Conservation (phyloP, 2,888 invertebrate species). For the Cantharis nigra region DNA sequence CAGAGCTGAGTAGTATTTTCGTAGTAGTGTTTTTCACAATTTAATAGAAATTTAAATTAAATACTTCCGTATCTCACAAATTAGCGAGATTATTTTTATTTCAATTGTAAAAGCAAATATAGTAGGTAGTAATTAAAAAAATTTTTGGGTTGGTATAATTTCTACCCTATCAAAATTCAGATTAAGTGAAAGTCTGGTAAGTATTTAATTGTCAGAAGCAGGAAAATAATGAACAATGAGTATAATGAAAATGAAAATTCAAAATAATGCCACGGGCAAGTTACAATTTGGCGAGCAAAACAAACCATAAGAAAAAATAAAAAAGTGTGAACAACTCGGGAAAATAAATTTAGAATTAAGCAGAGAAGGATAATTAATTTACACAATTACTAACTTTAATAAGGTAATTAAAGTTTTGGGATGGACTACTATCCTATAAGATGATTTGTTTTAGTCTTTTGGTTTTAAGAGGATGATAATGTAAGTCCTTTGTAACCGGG, state of each 20-base stretch:
- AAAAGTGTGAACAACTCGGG: background rate
- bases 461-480: background rate
- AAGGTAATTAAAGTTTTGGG: background rate
- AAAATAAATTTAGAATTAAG: background rate
- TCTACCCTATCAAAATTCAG: background rate
- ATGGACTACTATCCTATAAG: background rate
- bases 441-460: background rate
- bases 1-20: too few species aligned
- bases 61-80: too few species aligned
- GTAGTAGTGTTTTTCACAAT: too few species aligned
- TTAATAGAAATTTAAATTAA: too few species aligned
- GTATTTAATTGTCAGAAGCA: background rate
- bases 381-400: background rate
- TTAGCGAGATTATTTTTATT: too few species aligned
- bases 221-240: background rate
- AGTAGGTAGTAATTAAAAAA: too few species aligned
- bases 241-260: background rate
- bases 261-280: background rate
- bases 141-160: background rate
- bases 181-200: background rate
- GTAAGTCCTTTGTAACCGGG: background rate
- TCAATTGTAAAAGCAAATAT: too few species aligned
- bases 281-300: background rate
- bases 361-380: background rate
- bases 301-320: background rate